These are phyloP conservation scores for Chamaetylas fuelleborni DNA, from an alignment of 2,113 vertebrate species.

Conservation along the genomic window DNA sequence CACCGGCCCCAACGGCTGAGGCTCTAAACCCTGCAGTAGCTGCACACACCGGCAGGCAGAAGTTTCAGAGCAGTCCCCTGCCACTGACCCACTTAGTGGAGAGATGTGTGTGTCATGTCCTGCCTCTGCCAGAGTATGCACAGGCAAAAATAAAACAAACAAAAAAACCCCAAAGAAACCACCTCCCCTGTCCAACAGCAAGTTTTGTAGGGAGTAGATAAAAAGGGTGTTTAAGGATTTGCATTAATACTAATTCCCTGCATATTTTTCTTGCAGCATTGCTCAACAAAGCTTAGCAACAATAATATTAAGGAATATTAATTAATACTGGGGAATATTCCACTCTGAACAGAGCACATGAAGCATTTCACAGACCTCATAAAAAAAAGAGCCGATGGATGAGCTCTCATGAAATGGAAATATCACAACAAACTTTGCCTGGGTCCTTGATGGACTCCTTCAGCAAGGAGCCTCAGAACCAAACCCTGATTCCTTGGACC, in stretches of 20 bases:
- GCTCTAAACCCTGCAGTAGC: not conserved
- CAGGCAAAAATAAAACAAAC: not conserved
- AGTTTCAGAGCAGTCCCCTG: not conserved
- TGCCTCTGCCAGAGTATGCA: not conserved
- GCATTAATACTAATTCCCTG: not conserved
- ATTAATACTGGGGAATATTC: not conserved
- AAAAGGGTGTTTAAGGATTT: not conserved
- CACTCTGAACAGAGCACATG: not conserved
- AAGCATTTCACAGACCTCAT: not conserved
- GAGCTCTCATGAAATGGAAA: not conserved
- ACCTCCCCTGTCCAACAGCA: too few species aligned
- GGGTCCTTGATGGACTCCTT: accelerated
- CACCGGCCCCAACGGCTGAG: not conserved
- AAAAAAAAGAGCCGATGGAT: not conserved
- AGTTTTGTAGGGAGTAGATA: accelerated
- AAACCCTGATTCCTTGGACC: not conserved
- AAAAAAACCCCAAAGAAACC: too few species aligned
- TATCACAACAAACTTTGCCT: not conserved
- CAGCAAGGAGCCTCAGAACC: not conserved
- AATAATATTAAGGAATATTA: not conserved
- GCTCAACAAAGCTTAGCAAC: not conserved
- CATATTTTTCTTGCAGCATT: not conserved
- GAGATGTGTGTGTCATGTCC: not conserved
- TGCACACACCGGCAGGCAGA: not conserved
- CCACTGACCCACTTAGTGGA: not conserved